Evolutionary conservation across 2,797 vertebrate species (phyloP).

Genomic region (Hydrophis major): DNA sequence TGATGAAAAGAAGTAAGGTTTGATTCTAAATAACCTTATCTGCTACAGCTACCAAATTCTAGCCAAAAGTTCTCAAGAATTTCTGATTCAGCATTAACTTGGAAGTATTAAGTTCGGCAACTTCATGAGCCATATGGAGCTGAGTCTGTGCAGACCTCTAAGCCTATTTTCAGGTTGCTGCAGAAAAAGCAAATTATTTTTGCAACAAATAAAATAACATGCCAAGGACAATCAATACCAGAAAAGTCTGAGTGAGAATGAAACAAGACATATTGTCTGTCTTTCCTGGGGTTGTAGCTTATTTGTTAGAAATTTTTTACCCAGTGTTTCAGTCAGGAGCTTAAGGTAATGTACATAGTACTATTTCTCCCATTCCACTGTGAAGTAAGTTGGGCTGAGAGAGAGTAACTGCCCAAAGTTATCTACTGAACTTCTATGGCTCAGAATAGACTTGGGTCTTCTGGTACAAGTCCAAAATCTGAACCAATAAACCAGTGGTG

Average conservation of each 20-base stretch:
- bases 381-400: background rate
- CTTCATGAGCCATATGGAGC: background rate
- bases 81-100: background rate
- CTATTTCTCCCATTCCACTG: background rate
- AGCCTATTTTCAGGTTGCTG: background rate
- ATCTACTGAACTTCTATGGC: background rate
- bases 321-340: background rate
- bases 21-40: background rate
- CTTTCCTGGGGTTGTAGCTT: background rate
- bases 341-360: background rate
- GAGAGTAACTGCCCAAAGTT: background rate
- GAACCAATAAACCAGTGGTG: background rate
- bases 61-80: background rate
- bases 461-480: background rate
- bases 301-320: background rate
- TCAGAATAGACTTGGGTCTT: background rate
- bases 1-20: background rate
- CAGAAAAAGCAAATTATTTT: background rate
- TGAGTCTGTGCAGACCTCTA: background rate
- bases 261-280: background rate
- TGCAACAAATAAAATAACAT: background rate
- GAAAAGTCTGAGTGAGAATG: background rate
- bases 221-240: background rate
- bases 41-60: background rate
- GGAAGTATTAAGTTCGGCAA: too few relatives aligned